Percentiles rank a stretch among this genome's conserved stretches.
Evolutionary conservation across 2,113 vertebrate species (phyloP).

Genomic region (Nicator chloris): DNA sequence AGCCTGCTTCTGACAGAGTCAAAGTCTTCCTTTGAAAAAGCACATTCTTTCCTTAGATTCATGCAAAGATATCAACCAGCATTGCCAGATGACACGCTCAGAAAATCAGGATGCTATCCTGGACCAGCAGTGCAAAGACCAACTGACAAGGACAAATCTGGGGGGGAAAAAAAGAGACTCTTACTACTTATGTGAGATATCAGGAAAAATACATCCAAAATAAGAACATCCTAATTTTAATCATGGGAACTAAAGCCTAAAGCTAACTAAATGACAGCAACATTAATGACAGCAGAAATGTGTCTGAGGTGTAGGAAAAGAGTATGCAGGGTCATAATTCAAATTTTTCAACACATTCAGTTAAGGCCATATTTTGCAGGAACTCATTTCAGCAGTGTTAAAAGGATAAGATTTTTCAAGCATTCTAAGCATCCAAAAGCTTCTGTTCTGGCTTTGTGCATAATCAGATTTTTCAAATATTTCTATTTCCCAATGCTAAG

Average conservation of each 20-base stretch:
- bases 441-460: not conserved
- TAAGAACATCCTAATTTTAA: not conserved
- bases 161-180: not conserved
- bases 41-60: constrained; percentile 7
- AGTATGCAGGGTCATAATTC: not conserved
- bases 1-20: constrained; percentile 2
- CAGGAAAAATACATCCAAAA: not conserved
- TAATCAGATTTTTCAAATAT: not conserved
- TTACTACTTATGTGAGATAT: not conserved
- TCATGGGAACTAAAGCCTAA: not conserved
- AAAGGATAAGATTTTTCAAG: not conserved
- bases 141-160: not conserved
- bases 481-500: not conserved
- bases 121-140: not conserved
- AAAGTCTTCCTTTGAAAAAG: constrained; percentile 17
- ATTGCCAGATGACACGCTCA: not conserved
- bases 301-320: not conserved
- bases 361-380: not conserved
- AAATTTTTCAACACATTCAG: not conserved
- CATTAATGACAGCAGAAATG: not conserved
- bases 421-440: not conserved
- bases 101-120: not conserved
- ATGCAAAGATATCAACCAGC: not conserved
- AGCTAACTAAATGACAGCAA: not conserved
- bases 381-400: not conserved